Conservation (phyloP, 2,797 vertebrate species). For the Tiaroga cobitis region DNA sequence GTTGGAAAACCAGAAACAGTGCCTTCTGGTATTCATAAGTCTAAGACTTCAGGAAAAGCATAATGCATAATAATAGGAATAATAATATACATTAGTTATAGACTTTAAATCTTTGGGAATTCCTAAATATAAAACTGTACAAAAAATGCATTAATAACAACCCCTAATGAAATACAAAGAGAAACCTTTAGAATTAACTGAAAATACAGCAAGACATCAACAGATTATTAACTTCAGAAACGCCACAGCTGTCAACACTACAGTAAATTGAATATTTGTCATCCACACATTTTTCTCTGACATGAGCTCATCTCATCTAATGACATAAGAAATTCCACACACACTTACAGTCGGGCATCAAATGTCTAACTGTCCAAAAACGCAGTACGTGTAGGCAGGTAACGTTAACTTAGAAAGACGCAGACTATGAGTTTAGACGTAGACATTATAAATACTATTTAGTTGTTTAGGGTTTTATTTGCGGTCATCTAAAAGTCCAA, state of each 20-base stretch:
- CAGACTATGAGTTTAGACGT: background rate
- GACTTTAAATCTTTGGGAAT: background rate
- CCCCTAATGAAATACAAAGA: background rate
- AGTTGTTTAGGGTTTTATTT: constrained; percentile 16
- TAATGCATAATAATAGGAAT: background rate
- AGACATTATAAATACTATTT: background rate
- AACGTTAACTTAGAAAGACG: background rate
- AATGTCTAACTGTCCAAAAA: background rate
- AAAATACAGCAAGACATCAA: background rate
- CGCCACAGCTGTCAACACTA: constrained; percentile 22
- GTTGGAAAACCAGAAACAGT: constrained; percentile 34
- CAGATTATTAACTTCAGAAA: constrained; percentile 17
- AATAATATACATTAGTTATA: background rate
- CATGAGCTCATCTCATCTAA: constrained; percentile 45
- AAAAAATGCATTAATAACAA: background rate
- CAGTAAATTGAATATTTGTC: constrained; percentile 14
- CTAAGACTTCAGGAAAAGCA: constrained; percentile 34
- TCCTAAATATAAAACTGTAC: background rate
- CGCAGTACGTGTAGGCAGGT: background rate
- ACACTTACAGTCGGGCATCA: background rate
- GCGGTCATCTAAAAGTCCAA: background rate
- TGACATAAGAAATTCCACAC: constrained; percentile 26
- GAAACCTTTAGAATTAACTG: background rate
- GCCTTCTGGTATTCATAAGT: constrained; percentile 45
- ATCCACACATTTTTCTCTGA: constrained; percentile 38